Base-by-base conservation (phyloP, 2,888 invertebrate species). In the Andrena trimmerana region DNA sequence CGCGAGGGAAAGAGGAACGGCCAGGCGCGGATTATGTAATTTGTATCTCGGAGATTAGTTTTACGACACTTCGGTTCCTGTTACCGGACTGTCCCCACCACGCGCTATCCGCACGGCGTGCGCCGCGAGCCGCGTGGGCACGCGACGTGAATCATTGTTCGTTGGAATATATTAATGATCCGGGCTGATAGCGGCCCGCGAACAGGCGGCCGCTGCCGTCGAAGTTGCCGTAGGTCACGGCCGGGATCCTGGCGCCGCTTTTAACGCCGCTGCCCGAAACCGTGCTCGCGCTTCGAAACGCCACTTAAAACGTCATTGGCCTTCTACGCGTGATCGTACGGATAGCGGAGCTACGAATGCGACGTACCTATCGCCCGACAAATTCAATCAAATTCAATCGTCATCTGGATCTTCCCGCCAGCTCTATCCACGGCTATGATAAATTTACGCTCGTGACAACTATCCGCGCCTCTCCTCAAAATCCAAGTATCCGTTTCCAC, bases 1-100 rank as follows among this genome's bases (percentile, higher is more conserved):
- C 2, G 31, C n/a, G 27, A 10, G 42, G 24, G 16, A 68, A 29
- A 76, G 79, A 62, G 67, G 33, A 7, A 69, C 62, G 29, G n/a
- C 1, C 66, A 62, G 65, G 65, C 75, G 63, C 74, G 83, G 78
- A 86, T 89, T 87, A 87, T 87, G 88, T 87, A 87, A 89, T 90
- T 87, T 86, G 85, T 90, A 90, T 90, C 89, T 83, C 85, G 63
- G 78, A 88, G 90, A 90, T 90, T 90, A 90, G 88, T 89, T 90
- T 89, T 89, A 89, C 84, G 88, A 89, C 84, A 88, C 85, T 81
- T 81, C 73, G 87, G 82, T 84, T 87, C 85, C 87, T 86, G 89
- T 86, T 84, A 85, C 86, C 84, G 84, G 80, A 77, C 50, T 24
- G 10, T 20, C 82, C 83, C 82, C 74, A 70, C 73, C 52, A 20